Base-by-base conservation (phyloP, 2,113 vertebrate genomes). In the Phalacrocorax aristotelis region DNA sequence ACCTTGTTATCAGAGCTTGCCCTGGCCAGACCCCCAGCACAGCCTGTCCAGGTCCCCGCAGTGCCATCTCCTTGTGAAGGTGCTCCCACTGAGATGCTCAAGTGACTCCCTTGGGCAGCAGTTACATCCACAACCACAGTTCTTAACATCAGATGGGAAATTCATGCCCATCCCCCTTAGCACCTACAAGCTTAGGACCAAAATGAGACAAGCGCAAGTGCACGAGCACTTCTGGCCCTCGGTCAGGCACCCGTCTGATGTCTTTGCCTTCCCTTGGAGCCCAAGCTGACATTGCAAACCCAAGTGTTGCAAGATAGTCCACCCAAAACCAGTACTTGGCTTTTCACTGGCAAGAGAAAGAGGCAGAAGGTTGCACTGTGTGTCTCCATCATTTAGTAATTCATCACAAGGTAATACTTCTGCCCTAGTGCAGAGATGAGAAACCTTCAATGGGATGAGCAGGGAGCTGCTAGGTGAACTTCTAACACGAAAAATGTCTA, bases 401-500 rank as follows among this genome's bases (percentile, higher is more conserved):
- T 93, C 96, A 93, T 91, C 95, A 83, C 80, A 44, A 91, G 90
- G 62, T 70, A 96, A 93, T 48, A 30, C 77, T 93, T 51, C 90
- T 93, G 83, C 92, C 83, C 88, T 48, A 22, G 62, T 22, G 51
- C 75, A 26, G 87, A 89, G 77, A 95, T 71, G 89, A 95, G 57
- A 96, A 96, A 95, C 93, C 96, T 91, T 95, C 96, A 96, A 95
- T 86, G 95, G 89, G 91, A 87, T 87, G 68, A 80, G 68, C 10
- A 1, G 84, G 57, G 84, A 93, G 93, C 94, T 74, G 91, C 91
- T 64, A 93, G 96, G 94, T 96, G 95, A 95, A 97, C 95, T 88
- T 91, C 93, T 95, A 90, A 97, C 91, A 87, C 96, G 94, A 82
- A 80, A 89, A 87, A 83, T 14, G 82, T 96, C 97, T 94, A 94